These are phyloP conservation scores for Pantelozetes paolii DNA, from an alignment of 2,888 invertebrate species.

Conservation along the genomic window DNA sequence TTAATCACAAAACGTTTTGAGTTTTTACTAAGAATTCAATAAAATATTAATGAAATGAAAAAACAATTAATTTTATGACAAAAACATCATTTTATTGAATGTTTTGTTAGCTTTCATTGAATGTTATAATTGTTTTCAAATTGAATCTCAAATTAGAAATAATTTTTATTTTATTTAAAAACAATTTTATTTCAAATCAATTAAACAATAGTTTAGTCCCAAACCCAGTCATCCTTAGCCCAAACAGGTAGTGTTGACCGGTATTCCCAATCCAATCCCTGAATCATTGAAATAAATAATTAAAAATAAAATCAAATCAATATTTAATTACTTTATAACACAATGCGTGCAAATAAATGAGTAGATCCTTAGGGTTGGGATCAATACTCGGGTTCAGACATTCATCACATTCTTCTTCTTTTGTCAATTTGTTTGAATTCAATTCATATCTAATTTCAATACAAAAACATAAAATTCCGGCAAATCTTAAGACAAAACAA, in stretches of 20 bases:
- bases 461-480: not conserved
- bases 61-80: too few species aligned
- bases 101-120: too few species aligned
- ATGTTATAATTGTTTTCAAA: too few species aligned
- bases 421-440: constrained; percentile 66
- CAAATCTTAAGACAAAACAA: constrained; percentile 57
- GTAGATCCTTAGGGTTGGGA: constrained; percentile 81
- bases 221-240: constrained; percentile 78
- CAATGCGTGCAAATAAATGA: constrained; percentile 88
- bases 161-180: too few species aligned
- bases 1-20: too few species aligned
- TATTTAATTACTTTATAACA: constrained; percentile 50
- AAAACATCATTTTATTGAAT: too few species aligned
- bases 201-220: constrained; percentile 29
- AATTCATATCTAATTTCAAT: constrained; percentile 7
- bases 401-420: constrained; percentile 84
- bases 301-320: constrained; percentile 46
- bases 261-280: constrained; percentile 93
- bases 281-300: constrained; percentile 50
- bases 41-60: too few species aligned
- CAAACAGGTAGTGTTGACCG: constrained; percentile 86
- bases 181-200: too few species aligned
- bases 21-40: too few species aligned
- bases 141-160: too few species aligned
- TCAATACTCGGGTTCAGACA: constrained; percentile 87